These are phyloP conservation scores for Zeuzera pyrina DNA, from an alignment of 2,888 invertebrate genomes.

Conservation along the genomic window DNA sequence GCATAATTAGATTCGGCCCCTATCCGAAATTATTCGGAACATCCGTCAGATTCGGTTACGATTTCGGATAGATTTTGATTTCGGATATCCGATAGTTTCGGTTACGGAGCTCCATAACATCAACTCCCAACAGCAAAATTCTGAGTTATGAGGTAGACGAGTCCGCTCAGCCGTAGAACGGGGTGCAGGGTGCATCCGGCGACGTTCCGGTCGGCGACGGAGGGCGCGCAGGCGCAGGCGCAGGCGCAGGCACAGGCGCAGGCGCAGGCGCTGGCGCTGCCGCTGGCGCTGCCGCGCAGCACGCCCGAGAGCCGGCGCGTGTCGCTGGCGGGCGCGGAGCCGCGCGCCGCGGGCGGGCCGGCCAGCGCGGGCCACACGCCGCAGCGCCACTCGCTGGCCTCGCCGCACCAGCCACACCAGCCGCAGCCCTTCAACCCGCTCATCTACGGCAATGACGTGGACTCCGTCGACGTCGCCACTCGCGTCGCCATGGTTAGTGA, in stretches of 20 bases:
- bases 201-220: slow-evolving; percentile 30
- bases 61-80: too few relatives aligned
- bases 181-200: slow-evolving; percentile 44
- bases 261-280: slow-evolving; percentile 34
- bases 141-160: too few relatives aligned
- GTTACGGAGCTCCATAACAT: too few relatives aligned
- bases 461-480: slow-evolving; percentile 98
- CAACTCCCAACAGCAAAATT: too few relatives aligned
- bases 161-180: too few relatives aligned
- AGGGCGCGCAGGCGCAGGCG: slow-evolving; percentile 40
- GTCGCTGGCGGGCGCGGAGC: slow-evolving; percentile 33
- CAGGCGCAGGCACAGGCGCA: slow-evolving; percentile 45
- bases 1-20: too few relatives aligned
- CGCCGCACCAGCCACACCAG: slow-evolving; percentile 47
- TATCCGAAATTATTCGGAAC: too few relatives aligned
- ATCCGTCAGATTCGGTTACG: too few relatives aligned
- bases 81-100: too few relatives aligned
- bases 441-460: slow-evolving; percentile 94
- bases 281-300: slow-evolving; percentile 45
- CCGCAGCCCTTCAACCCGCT: slow-evolving; percentile 85
- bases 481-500: slow-evolving; percentile 92
- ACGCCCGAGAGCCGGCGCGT: slow-evolving; percentile 58
- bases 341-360: slow-evolving; percentile 24
- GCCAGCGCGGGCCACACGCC: slow-evolving; percentile 43
- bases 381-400: slow-evolving; percentile 58